Evolutionary conservation across 2,113 vertebrate genomes (phyloP).

Genomic region (Otis tarda): DNA sequence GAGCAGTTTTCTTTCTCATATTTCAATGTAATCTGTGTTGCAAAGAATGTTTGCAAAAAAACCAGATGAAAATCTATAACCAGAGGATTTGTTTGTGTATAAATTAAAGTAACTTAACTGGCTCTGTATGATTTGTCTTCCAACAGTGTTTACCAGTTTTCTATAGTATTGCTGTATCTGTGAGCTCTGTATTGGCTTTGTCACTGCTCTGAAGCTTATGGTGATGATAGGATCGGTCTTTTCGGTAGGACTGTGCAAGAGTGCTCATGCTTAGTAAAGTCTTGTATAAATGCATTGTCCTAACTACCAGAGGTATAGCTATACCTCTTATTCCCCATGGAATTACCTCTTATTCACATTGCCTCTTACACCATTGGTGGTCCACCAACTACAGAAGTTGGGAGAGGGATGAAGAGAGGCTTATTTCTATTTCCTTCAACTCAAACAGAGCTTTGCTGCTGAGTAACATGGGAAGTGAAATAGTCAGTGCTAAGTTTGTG

Average conservation of each 20-base stretch:
- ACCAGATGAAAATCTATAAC: rapidly evolving
- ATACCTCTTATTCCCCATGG: not conserved
- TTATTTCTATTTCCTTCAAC: not conserved
- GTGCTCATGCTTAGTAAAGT: not conserved
- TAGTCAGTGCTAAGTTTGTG: not conserved
- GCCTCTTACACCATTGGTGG: not conserved
- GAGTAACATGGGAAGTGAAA: not conserved
- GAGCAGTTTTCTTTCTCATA: not conserved
- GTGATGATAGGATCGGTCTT: rapidly evolving
- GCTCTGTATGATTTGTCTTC: not conserved
- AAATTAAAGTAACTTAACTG: not conserved
- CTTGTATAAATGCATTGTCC: not conserved
- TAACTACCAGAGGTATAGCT: not conserved
- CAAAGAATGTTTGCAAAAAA: not conserved
- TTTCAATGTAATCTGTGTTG: not conserved
- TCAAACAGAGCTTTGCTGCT: not conserved
- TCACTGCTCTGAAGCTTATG: not conserved
- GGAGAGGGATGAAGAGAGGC: not conserved
- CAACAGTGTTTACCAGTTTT: not conserved
- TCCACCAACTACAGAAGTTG: not conserved
- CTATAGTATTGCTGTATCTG: rapidly evolving
- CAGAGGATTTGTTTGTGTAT: not conserved
- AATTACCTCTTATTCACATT: not conserved
- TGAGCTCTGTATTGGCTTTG: not conserved
- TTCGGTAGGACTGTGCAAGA: not conserved